phyloP scores from a whole-genome alignment of 1,140 invertebrate species.

The Polyergus mexicanus region DNA sequence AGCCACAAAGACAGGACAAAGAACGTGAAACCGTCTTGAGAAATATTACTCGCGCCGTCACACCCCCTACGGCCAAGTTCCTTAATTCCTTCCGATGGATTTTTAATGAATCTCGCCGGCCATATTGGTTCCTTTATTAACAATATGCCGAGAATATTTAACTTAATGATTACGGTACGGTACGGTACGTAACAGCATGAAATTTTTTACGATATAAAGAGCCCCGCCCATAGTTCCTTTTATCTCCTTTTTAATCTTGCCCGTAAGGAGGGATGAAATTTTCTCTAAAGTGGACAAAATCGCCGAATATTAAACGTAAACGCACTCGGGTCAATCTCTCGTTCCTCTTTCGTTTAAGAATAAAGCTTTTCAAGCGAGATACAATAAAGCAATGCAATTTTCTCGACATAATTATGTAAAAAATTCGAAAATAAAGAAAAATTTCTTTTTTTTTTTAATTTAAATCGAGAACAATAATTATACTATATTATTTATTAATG shows the following conservation, averaged over 20 bases:
- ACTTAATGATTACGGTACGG: slow-evolving; percentile 61
- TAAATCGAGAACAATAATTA: not conserved
- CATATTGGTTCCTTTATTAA: slow-evolving; percentile 65
- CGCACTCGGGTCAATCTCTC: slow-evolving; percentile 47
- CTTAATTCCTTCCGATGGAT: slow-evolving; percentile 19
- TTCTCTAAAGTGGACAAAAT: slow-evolving; percentile 49
- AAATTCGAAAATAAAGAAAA: slow-evolving; percentile 19
- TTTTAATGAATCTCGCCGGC: slow-evolving; percentile 55
- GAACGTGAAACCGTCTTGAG: slow-evolving; percentile 49
- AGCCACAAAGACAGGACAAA: not conserved
- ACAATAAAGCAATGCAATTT: slow-evolving; percentile 41
- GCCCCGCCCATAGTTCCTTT: slow-evolving; percentile 8
- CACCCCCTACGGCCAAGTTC: slow-evolving; percentile 35
- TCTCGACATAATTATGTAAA: slow-evolving; percentile 23
- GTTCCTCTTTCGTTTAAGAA: slow-evolving; percentile 28
- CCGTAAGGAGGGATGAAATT: slow-evolving; percentile 48
- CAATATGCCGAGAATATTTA: slow-evolving; percentile 59
- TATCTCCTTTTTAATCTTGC: slow-evolving; percentile 60
- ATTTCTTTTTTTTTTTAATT: slow-evolving; percentile 6
- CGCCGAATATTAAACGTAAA: slow-evolving; percentile 61
- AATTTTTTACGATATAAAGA: slow-evolving; percentile 41
- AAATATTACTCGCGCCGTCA: slow-evolving; percentile 61
- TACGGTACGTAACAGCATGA: slow-evolving; percentile 33
- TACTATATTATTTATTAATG: not conserved
- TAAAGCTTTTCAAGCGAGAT: slow-evolving; percentile 37